Percentiles rank a stretch among this genome's conserved stretches.
Evolutionary conservation across 2,888 invertebrate genomes (phyloP).

Genomic region (Cheilosia soror): DNA sequence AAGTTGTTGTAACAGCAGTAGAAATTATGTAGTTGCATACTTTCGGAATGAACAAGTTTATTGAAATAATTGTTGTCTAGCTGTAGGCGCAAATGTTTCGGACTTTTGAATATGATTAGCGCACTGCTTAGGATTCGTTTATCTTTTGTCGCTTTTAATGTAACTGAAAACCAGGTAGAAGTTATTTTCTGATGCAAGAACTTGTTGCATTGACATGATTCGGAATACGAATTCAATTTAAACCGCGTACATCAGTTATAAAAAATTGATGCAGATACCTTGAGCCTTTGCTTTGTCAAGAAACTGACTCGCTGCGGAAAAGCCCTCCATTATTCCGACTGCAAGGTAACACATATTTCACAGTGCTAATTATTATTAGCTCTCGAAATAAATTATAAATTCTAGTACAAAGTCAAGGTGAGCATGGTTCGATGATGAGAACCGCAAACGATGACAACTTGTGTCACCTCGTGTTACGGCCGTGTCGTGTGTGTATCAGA

Average conservation of each 20-base stretch:
- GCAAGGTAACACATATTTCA: background rate
- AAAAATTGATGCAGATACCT: background rate
- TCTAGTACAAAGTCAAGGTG: constrained; percentile 63
- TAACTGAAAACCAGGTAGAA: background rate
- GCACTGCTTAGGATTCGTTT: too few relatives aligned
- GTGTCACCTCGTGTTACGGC: constrained; percentile 32
- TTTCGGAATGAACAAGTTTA: background rate
- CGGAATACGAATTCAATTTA: background rate
- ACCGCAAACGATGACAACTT: constrained; percentile 42
- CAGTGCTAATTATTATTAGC: background rate
- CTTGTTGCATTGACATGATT: background rate
- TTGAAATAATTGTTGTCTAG: background rate
- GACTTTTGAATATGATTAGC: too few relatives aligned
- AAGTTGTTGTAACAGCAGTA: background rate
- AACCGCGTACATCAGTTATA: background rate
- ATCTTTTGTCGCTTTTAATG: too few relatives aligned
- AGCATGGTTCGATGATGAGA: constrained; percentile 14
- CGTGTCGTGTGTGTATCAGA: constrained; percentile 11
- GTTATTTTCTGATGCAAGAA: constrained; percentile 2
- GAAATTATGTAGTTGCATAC: background rate
- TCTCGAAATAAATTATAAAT: constrained; percentile 21
- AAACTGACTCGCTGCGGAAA: too few relatives aligned
- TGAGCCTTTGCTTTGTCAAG: background rate
- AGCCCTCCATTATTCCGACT: background rate
- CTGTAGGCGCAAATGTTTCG: background rate